These are phyloP conservation scores for Melanotaenia nigrans DNA, from an alignment of 2,797 vertebrate genomes.

Conservation along the genomic window DNA sequence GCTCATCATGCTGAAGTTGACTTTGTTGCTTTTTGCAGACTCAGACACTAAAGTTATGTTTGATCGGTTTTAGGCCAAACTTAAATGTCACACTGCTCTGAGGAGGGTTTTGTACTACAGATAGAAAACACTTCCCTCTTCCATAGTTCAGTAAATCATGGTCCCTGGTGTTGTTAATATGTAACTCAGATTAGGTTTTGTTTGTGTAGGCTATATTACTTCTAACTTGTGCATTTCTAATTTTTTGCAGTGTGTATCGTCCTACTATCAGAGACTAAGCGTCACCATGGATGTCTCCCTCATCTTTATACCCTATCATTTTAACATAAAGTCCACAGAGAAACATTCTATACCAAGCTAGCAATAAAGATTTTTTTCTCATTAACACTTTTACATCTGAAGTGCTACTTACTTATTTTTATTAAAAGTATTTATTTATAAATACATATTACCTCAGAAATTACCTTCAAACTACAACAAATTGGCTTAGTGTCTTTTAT, in stretches of 20 bases:
- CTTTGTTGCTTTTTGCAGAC: not conserved
- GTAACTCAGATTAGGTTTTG: slow-evolving; percentile 23
- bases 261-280: slow-evolving; percentile 50
- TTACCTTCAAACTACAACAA: slow-evolving; percentile 1
- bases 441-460: slow-evolving; percentile 74
- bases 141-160: slow-evolving; percentile 35
- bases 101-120: not conserved
- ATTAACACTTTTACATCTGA: slow-evolving; percentile 15
- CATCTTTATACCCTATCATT: slow-evolving; percentile 48
- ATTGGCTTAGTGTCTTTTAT: slow-evolving; percentile 29
- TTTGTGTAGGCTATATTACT: not conserved
- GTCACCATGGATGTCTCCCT: slow-evolving; percentile 80
- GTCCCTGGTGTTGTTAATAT: slow-evolving; percentile 33
- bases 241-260: slow-evolving; percentile 78
- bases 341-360: slow-evolving; percentile 78
- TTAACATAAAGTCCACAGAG: slow-evolving; percentile 65
- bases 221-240: slow-evolving; percentile 25
- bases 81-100: not conserved
- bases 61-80: not conserved
- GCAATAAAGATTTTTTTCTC: slow-evolving; percentile 62
- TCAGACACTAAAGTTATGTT: slow-evolving; percentile 18
- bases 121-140: slow-evolving; percentile 34
- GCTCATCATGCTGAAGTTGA: not conserved
- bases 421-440: slow-evolving; percentile 22
- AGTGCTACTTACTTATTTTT: slow-evolving; percentile 39